A percentile compares a stretch with the other conserved stretches of the same genome.
Conservation (phyloP, 1,140 invertebrate genomes). For the Geopemphigus sp. region DNA sequence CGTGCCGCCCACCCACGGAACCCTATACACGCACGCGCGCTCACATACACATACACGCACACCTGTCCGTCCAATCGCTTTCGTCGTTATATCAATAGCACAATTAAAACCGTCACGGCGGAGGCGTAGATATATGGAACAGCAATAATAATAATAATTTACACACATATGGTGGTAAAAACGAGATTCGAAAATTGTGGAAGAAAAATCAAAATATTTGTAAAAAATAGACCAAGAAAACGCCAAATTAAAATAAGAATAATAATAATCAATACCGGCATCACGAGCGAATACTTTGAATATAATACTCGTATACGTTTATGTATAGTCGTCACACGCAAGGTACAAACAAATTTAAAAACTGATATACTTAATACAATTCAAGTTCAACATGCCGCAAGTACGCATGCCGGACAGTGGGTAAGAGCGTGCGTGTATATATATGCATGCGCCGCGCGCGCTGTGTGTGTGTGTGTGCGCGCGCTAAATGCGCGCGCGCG, state of each 20-base stretch:
- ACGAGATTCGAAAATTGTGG: not conserved
- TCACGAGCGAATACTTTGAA: no score
- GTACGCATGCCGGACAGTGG: conserved; percentile 16
- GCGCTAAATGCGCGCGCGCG: not conserved
- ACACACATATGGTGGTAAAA: not conserved
- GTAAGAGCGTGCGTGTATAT: not conserved
- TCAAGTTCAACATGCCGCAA: conserved; percentile 17
- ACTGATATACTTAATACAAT: not conserved
- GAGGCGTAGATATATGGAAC: not conserved
- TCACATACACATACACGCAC: not conserved
- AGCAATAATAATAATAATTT: not conserved
- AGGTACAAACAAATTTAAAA: not conserved
- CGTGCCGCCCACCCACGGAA: not conserved
- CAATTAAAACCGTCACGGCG: conserved; percentile 35
- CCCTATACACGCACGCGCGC: not conserved
- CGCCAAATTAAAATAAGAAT: not conserved
- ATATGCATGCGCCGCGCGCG: not conserved
- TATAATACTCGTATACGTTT: no score
- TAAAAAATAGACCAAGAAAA: not conserved
- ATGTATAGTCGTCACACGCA: not conserved
- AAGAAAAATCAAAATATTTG: not conserved
- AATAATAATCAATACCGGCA: not conserved
- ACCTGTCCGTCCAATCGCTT: conserved; percentile 42
- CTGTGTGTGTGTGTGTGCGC: not conserved
- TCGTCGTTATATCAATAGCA: conserved; percentile 39